phyloP scores from a whole-genome alignment of 2,113 vertebrate species.

The Ammodytes dubius region DNA sequence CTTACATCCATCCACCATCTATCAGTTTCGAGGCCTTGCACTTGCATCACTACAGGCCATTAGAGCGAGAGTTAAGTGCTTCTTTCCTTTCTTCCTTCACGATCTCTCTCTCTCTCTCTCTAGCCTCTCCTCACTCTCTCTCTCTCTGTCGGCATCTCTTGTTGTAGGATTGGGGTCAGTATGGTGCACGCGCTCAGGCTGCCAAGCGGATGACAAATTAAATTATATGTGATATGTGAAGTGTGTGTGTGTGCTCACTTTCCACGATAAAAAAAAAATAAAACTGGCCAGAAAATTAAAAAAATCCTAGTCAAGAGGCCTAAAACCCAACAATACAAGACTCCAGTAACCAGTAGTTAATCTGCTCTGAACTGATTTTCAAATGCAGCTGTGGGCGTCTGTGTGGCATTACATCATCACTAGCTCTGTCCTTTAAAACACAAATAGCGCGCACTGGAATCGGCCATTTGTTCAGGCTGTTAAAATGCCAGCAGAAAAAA shows the following conservation, averaged over 20 bases:
- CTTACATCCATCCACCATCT: constrained; percentile 61
- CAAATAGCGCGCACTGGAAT: background rate
- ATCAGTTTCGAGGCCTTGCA: constrained; percentile 59
- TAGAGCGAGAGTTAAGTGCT: constrained; percentile 75
- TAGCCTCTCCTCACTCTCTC: constrained; percentile 40
- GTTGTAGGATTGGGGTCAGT: constrained; percentile 78
- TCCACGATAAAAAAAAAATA: constrained; percentile 37
- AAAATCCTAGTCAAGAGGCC: constrained; percentile 13
- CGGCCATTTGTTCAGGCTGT: background rate
- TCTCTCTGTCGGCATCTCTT: constrained; percentile 57
- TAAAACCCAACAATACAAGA: constrained; percentile 7
- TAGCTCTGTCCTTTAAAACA: background rate
- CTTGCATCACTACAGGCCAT: constrained; percentile 72
- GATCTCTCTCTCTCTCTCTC: constrained; percentile 37
- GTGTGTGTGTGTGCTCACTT: constrained; percentile 48
- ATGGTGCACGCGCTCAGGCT: constrained; percentile 63
- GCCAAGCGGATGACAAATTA: constrained; percentile 65
- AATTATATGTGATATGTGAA: constrained; percentile 60
- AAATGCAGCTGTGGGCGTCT: background rate
- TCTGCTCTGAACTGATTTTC: constrained; percentile 9
- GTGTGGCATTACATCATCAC: constrained; percentile 13
- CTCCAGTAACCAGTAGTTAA: constrained; percentile 10
- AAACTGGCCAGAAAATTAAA: background rate
- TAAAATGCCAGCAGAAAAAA: background rate
- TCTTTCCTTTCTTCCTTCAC: constrained; percentile 58